A percentile compares a stretch with the other conserved stretches of the same genome.
Evolutionary conservation across 2,888 invertebrate species (phyloP).

Genomic region (Oxytorus armatus): DNA sequence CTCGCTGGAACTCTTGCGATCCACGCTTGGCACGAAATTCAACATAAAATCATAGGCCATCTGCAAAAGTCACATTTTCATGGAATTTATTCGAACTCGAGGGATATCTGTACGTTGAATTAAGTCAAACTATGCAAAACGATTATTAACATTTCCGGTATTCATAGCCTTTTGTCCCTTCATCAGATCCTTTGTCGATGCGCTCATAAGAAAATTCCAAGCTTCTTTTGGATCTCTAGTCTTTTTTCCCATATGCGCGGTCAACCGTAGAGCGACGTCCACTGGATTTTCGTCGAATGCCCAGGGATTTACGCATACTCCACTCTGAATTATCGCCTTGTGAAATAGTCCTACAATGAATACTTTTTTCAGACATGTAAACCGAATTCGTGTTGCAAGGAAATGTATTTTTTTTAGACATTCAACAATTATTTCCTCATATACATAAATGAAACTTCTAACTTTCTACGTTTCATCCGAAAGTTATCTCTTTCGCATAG

Average conservation of each 20-base stretch:
- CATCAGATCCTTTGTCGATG: conserved; percentile 77
- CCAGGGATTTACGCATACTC: conserved; percentile 69
- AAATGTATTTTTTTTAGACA: no score
- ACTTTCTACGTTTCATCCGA: no score
- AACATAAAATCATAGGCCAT: conserved; percentile 15
- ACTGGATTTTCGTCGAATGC: conserved; percentile 48
- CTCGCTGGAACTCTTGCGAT: conserved; percentile 55
- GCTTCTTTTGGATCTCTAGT: conserved; percentile 71
- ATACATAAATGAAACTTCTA: no score
- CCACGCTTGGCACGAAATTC: conserved; percentile 66
- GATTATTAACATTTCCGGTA: conserved; percentile 59
- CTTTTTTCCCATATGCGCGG: conserved; percentile 69
- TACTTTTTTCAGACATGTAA: no score
- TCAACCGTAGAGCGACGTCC: conserved; percentile 66
- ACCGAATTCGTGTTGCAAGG: no score
- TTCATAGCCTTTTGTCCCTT: conserved; percentile 74
- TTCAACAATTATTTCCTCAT: no score
- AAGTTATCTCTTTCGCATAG: no score
- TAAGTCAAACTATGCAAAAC: no score
- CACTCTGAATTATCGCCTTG: conserved; percentile 78
- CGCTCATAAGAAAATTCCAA: conserved; percentile 70
- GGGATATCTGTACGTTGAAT: no score
- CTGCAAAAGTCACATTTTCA: conserved; percentile 52
- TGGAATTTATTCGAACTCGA: no score
- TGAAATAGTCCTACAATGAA: conserved; percentile 75